phyloP scores from a whole-genome alignment of 2,888 invertebrate genomes.

The Petrolisthes manimaculis region DNA sequence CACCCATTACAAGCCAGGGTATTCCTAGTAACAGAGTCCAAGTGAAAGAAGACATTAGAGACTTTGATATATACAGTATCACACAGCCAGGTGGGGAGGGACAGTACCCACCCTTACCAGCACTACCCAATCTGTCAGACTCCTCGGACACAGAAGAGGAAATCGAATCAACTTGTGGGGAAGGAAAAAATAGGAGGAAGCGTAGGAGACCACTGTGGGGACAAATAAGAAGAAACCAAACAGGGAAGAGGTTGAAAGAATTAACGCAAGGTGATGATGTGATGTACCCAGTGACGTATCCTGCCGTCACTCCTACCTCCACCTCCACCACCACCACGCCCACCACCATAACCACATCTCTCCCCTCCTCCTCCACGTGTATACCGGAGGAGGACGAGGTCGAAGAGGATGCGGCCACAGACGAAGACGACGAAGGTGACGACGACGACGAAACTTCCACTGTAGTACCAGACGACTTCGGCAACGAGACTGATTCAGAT shows the following conservation, averaged over 20 bases:
- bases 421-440: slow-evolving; percentile 33
- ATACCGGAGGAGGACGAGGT: not conserved
- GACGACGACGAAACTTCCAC: slow-evolving; percentile 53
- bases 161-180: not conserved
- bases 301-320: slow-evolving; percentile 3
- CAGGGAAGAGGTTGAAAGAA: slow-evolving; percentile 13
- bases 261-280: not conserved
- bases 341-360: not conserved
- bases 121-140: slow-evolving; percentile 40
- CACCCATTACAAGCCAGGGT: not conserved
- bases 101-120: slow-evolving; percentile 44
- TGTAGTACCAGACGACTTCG: slow-evolving; percentile 54
- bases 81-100: slow-evolving; percentile 5
- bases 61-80: slow-evolving; percentile 49
- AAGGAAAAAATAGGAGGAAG: slow-evolving; percentile 25
- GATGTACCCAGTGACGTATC: not conserved
- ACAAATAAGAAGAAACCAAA: slow-evolving; percentile 18
- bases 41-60: slow-evolving; percentile 51
- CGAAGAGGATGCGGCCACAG: not conserved
- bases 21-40: not conserved
- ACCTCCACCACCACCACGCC: not conserved
- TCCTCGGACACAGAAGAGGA: slow-evolving; percentile 43
- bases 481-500: slow-evolving; percentile 48
- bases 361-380: not conserved
- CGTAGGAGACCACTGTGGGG: not conserved